Percentiles rank a stretch among this genome's conserved stretches.
Conservation (phyloP, 1,140 invertebrate species). For the Halyomorpha halys region DNA sequence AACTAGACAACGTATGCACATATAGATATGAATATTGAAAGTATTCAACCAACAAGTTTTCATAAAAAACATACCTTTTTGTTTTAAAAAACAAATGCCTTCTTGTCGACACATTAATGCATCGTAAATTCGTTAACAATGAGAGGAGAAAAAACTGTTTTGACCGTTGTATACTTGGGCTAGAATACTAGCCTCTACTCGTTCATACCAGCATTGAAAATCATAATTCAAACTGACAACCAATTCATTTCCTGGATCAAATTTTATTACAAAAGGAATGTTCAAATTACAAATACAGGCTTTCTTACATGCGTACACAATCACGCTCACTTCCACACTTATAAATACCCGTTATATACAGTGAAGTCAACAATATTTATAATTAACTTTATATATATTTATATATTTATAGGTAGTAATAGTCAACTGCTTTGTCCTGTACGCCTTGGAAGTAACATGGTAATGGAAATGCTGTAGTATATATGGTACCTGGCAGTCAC, state of each 20-base stretch:
- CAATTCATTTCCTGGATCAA: constrained; percentile 12
- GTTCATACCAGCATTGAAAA: constrained; percentile 20
- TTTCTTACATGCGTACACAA: not conserved
- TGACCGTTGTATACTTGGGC: constrained; percentile 18
- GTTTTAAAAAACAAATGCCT: constrained; percentile 24
- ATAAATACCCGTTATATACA: constrained; percentile 27
- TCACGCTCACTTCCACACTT: not conserved
- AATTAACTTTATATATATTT: constrained; percentile 23
- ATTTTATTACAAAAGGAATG: constrained; percentile 16
- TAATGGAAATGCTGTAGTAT: not conserved
- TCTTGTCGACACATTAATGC: constrained; percentile 15
- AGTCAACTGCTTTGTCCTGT: constrained; percentile 15
- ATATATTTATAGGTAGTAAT: constrained; percentile 13
- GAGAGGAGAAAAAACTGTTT: constrained; percentile 21
- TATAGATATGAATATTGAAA: constrained; percentile 24
- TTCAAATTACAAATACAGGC: constrained; percentile 8
- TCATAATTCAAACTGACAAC: constrained; percentile 18
- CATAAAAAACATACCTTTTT: constrained; percentile 25
- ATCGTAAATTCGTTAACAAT: constrained; percentile 26
- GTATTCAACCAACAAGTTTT: constrained; percentile 24
- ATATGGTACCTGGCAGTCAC: constrained; percentile 10
- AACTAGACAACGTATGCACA: constrained; percentile 13
- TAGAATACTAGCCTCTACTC: constrained; percentile 21
- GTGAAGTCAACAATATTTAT: constrained; percentile 26
- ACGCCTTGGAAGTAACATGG: constrained; percentile 22